Evolutionary conservation across 2,888 invertebrate species (phyloP).

Genomic region (Gnatocerus cornutus): DNA sequence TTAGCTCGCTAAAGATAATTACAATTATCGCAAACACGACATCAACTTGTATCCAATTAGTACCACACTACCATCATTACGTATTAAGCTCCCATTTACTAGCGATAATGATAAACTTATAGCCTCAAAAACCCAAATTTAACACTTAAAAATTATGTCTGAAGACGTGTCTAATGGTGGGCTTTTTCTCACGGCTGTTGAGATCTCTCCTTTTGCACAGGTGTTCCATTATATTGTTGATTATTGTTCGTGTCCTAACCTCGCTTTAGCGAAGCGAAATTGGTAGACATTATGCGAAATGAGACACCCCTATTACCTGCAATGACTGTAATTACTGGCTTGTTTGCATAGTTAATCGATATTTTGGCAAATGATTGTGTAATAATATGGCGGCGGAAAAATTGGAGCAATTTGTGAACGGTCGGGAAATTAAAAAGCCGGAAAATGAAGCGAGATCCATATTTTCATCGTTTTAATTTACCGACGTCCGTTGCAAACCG

Average conservation of each 20-base stretch:
- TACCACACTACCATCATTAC: background rate
- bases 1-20: conserved; percentile 1
- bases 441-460: conserved; percentile 35
- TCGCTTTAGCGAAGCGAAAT: conserved; percentile 39
- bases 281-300: conserved; percentile 44
- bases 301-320: conserved; percentile 44
- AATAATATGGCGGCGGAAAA: conserved; percentile 35
- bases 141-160: too few relatives aligned
- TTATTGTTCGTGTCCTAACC: conserved; percentile 40
- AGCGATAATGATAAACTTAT: background rate
- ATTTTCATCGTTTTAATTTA: conserved; percentile 40
- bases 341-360: conserved; percentile 48
- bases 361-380: conserved; percentile 25
- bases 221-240: conserved; percentile 35
- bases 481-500: conserved; percentile 39
- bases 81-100: background rate
- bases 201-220: conserved; percentile 23
- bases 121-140: too few relatives aligned
- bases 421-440: conserved; percentile 44
- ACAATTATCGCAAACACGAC: conserved; percentile 4
- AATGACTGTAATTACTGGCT: conserved; percentile 41
- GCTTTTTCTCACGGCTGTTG: background rate
- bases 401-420: conserved; percentile 32
- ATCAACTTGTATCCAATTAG: conserved; percentile 1
- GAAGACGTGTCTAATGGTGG: too few relatives aligned